Evolutionary conservation across 2,888 invertebrate species (phyloP).

Genomic region (Metalampra italica): DNA sequence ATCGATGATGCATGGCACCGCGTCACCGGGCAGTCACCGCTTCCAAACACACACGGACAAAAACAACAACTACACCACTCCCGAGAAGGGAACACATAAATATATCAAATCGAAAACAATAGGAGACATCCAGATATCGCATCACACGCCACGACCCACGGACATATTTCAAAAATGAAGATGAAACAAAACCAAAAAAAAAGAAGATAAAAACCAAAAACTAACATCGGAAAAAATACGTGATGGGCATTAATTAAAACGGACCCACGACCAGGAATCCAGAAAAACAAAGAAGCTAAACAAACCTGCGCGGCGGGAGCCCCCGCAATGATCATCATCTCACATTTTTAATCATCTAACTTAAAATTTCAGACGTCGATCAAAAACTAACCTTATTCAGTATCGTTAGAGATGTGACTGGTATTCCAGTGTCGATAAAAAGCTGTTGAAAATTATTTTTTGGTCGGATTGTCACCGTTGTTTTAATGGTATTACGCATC

Average conservation of each 20-base stretch:
- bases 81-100: slow-evolving; percentile 68
- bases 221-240: slow-evolving; percentile 69
- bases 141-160: slow-evolving; percentile 64
- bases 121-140: slow-evolving; percentile 73
- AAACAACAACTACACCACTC: slow-evolving; percentile 42
- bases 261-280: slow-evolving; percentile 74
- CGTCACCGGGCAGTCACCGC: slow-evolving; percentile 58
- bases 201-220: slow-evolving; percentile 46
- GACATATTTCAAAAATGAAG: slow-evolving; percentile 73
- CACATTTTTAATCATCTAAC: slow-evolving; percentile 75
- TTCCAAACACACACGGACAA: slow-evolving; percentile 21
- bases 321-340: slow-evolving; percentile 75
- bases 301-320: slow-evolving; percentile 76
- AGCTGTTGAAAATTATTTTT: slow-evolving; percentile 75
- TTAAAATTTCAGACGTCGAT: slow-evolving; percentile 40
- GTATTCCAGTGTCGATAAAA: slow-evolving; percentile 28
- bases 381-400: slow-evolving; percentile 44
- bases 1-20: slow-evolving; percentile 53
- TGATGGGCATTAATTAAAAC: slow-evolving; percentile 80
- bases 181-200: slow-evolving; percentile 53
- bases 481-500: slow-evolving; percentile 78
- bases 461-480: slow-evolving; percentile 77
- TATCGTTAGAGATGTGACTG: slow-evolving; percentile 37
- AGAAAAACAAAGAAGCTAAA: slow-evolving; percentile 76
- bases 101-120: slow-evolving; percentile 78